Base-by-base conservation (phyloP, 2,113 vertebrate species). In the Erythrocercus mccallii region DNA sequence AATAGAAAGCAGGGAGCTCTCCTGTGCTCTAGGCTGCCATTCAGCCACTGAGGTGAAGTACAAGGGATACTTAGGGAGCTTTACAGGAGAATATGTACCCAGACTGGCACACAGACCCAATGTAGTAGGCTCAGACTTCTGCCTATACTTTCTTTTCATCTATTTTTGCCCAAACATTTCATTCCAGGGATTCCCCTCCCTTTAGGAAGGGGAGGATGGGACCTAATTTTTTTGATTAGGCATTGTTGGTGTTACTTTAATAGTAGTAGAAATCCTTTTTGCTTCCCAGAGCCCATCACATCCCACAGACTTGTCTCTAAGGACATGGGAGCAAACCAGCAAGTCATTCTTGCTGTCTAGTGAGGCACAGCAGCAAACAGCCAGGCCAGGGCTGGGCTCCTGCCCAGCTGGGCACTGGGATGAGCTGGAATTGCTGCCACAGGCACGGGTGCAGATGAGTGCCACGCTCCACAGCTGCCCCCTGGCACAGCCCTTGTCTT, bases 401-500 rank as follows among this genome's bases (percentile, higher is more conserved):
- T 31, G 30, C 70, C 48, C 0, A 33, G 33, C 71, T 79, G 71
- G 47, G 14, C 1, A 4, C 23, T 38, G 87, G 10, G 0, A 6
- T 38, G 47, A 25, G 48, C 68, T 64, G 20, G 58, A 23, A 30
- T 19, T 42, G 24, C 65, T 81, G 65, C 7, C 48, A 22, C 33
- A 40, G 57, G 12, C 37, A 12, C 0, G 4, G 65, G 3, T 4
- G 2, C 50, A 53, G 65, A 2, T 1, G 30, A 30, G 27, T 0
- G 7, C 14, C 4, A 4, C 12, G 1, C 5, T 15, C 61, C 64
- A 42, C 90, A 81, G 12, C 77, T 77, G 50, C 18, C 38, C 61
- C 30, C 28, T 62, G 64, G 48, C 51, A 42, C 38, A 71, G 38
- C 61, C 38, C 45, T 68, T 40, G 58, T 35, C 66, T 53, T 77